Conservation (phyloP, 2,888 invertebrate species). For the Nudaria mundana region DNA sequence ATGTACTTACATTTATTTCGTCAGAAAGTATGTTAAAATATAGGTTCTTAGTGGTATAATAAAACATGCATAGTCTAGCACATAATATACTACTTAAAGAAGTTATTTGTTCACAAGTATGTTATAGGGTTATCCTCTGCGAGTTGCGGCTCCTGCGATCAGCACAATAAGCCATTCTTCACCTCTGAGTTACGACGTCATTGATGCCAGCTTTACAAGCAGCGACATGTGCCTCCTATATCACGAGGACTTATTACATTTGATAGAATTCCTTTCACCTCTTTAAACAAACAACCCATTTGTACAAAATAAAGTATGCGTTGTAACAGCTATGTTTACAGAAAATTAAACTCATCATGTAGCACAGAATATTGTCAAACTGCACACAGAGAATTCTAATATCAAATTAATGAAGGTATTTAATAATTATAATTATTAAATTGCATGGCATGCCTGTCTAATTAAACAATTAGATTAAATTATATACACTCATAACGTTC, state of each 20-base stretch:
- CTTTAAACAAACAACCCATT: not conserved
- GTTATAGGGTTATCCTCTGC: slow-evolving; percentile 7
- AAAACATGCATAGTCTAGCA: not conserved
- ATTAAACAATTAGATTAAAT: slow-evolving; percentile 14
- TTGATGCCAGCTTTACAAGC: slow-evolving; percentile 8
- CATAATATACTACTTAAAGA: not conserved
- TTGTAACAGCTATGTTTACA: not conserved
- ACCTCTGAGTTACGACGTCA: slow-evolving; percentile 8
- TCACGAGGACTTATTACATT: slow-evolving; percentile 3
- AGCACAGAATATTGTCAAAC: not conserved
- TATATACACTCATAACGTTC: slow-evolving; percentile 33
- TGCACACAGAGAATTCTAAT: not conserved
- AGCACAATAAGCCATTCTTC: slow-evolving; percentile 13
- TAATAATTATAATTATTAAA: no score
- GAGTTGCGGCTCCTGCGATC: no score
- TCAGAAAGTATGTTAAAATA: no score
- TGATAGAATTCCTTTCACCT: slow-evolving; percentile 2
- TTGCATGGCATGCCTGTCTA: no score
- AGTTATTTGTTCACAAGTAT: not conserved
- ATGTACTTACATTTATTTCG: no score
- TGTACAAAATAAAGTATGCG: not conserved
- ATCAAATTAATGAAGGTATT: not conserved
- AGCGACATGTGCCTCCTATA: slow-evolving; percentile 3
- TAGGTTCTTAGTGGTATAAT: no score
- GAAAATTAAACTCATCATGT: not conserved